These are phyloP conservation scores for Epistrophella euchroma DNA, from an alignment of 2,888 invertebrate genomes.

Conservation along the genomic window DNA sequence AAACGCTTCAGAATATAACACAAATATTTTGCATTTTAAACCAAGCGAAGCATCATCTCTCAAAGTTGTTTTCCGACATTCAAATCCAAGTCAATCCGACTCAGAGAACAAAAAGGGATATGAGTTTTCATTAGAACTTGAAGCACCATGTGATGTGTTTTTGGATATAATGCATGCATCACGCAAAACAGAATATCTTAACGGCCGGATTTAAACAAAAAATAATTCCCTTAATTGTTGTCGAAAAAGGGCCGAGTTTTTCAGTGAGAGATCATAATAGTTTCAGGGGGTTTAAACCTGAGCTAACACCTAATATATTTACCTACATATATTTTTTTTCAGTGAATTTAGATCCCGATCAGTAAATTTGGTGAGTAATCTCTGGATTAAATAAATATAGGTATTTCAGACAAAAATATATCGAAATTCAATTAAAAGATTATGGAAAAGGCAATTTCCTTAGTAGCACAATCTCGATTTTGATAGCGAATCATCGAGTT, in stretches of 20 bases:
- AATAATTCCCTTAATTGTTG: not conserved
- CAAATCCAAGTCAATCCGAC: conserved; percentile 27
- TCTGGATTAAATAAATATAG: too few relatives aligned
- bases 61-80: conserved; percentile 28
- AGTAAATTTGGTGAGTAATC: too few relatives aligned
- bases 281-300: too few relatives aligned
- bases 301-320: too few relatives aligned
- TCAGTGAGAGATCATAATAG: too few relatives aligned
- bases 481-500: too few relatives aligned
- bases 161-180: not conserved
- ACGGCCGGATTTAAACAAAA: not conserved
- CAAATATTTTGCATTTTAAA: conserved; percentile 29
- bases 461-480: too few relatives aligned
- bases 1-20: conserved; percentile 9
- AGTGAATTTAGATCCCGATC: too few relatives aligned
- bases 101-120: not conserved
- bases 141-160: conserved; percentile 22
- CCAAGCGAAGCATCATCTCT: conserved; percentile 21
- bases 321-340: too few relatives aligned
- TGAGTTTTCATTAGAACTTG: conserved; percentile 36
- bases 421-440: too few relatives aligned
- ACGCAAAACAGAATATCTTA: not conserved
- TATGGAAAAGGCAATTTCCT: too few relatives aligned
- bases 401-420: too few relatives aligned
- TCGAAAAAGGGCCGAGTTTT: not conserved